These are phyloP conservation scores for Polypterus bichir DNA, from an alignment of 2,113 vertebrate genomes.

Conservation along the genomic window DNA sequence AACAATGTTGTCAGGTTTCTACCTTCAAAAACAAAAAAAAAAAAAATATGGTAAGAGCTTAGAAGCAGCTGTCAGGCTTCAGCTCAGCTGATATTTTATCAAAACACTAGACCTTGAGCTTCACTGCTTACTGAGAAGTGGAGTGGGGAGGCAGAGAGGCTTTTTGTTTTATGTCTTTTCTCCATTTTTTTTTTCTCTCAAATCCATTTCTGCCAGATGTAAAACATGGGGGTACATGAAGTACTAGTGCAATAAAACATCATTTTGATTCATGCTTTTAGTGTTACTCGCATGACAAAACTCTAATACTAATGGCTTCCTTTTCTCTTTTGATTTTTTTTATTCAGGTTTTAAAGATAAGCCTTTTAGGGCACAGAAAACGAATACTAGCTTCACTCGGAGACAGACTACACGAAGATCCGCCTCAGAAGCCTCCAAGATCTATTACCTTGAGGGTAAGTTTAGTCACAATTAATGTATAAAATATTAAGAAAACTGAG, in stretches of 20 bases:
- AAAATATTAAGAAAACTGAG: no score
- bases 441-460: conserved; percentile 90
- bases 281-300: no score
- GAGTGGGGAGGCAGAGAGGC: background rate
- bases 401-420: conserved; percentile 87
- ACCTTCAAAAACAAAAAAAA: background rate
- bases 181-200: background rate
- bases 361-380: conserved; percentile 86
- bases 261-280: conserved; percentile 10
- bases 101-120: background rate
- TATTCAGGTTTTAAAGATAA: conserved; percentile 87
- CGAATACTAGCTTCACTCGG: conserved; percentile 86
- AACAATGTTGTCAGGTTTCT: no score
- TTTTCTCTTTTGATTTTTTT: conserved; percentile 15
- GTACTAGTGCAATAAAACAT: no score
- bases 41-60: background rate
- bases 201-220: no score
- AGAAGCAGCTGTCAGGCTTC: background rate
- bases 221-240: no score
- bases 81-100: background rate
- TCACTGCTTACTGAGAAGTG: background rate
- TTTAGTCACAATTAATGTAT: no score
- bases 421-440: conserved; percentile 85
- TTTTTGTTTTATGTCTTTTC: background rate
- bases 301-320: conserved; percentile 11